A percentile compares a stretch with the other conserved stretches of the same genome.
phyloP scores from a whole-genome alignment of 2,888 invertebrate species.

The Ophioninae sp. region DNA sequence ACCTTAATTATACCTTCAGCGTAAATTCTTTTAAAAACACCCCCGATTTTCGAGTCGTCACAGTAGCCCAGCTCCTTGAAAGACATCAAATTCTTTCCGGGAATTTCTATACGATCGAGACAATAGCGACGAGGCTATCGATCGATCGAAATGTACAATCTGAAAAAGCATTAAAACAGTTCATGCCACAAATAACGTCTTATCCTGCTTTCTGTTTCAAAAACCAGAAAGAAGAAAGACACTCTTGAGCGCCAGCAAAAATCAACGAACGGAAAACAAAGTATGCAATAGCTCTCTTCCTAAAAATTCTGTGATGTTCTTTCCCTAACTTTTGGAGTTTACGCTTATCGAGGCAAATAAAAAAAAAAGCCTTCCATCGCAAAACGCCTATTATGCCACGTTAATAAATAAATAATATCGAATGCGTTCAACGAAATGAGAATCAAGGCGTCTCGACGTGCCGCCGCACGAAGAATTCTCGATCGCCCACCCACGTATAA shows the following conservation, averaged over 20 bases:
- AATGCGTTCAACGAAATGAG: conserved; percentile 9
- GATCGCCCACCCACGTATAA: conserved; percentile 4
- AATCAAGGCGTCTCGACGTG: background rate
- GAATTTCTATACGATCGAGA: conserved; percentile 40
- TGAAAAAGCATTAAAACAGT: conserved; percentile 29
- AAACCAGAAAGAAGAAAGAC: conserved; percentile 59
- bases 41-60: no score
- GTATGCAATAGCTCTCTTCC: conserved; percentile 8
- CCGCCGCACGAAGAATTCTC: background rate
- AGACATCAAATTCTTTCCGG: background rate
- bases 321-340: background rate
- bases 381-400: conserved; percentile 22
- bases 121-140: conserved; percentile 49
- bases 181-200: conserved; percentile 22
- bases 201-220: conserved; percentile 47
- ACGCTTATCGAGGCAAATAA: conserved; percentile 3
- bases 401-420: conserved; percentile 55
- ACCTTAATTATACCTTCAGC: background rate
- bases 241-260: conserved; percentile 3
- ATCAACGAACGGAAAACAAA: background rate
- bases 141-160: conserved; percentile 25
- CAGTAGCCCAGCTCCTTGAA: no score
- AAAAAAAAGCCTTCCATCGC: conserved; percentile 36
- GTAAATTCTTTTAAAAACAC: no score
- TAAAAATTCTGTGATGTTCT: conserved; percentile 25